Evolutionary conservation across 1,140 invertebrate genomes (phyloP).

Genomic region (Drosophila pachea): DNA sequence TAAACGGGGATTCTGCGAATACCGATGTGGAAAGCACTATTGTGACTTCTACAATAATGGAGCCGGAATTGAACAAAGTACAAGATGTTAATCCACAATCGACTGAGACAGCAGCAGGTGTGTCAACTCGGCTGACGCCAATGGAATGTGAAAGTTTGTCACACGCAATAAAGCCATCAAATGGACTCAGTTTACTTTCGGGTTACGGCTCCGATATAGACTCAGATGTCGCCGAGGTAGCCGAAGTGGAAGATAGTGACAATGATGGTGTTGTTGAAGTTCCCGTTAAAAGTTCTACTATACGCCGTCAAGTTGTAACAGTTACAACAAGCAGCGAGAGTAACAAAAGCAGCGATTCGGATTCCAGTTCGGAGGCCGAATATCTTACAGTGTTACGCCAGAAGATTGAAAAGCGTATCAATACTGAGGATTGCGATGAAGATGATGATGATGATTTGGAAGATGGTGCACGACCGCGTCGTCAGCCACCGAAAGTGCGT

Average conservation of each 20-base stretch:
- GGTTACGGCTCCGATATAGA: constrained; percentile 62
- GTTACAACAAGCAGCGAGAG: constrained; percentile 55
- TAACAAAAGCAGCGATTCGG: constrained; percentile 47
- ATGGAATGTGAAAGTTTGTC: constrained; percentile 22
- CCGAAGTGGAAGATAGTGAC: constrained; percentile 36
- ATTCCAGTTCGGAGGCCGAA: constrained; percentile 62
- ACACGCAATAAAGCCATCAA: neutral
- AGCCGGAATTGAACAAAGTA: no score
- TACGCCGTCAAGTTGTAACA: constrained; percentile 49
- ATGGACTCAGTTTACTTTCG: constrained; percentile 59
- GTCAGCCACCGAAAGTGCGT: constrained; percentile 59
- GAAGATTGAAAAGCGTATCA: constrained; percentile 67
- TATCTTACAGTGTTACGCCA: constrained; percentile 62
- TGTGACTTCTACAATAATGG: no score
- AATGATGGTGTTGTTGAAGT: constrained; percentile 63
- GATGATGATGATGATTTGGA: constrained; percentile 58
- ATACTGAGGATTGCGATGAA: constrained; percentile 61
- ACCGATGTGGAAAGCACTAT: no score
- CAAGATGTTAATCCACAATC: neutral
- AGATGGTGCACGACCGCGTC: constrained; percentile 19
- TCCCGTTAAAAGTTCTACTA: constrained; percentile 27
- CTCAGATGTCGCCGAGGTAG: constrained; percentile 35
- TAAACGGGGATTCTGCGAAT: no score
- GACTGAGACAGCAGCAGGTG: neutral
- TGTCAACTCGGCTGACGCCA: neutral